phyloP scores from a whole-genome alignment of 2,113 vertebrate genomes.

The Pachyramphus minor region DNA sequence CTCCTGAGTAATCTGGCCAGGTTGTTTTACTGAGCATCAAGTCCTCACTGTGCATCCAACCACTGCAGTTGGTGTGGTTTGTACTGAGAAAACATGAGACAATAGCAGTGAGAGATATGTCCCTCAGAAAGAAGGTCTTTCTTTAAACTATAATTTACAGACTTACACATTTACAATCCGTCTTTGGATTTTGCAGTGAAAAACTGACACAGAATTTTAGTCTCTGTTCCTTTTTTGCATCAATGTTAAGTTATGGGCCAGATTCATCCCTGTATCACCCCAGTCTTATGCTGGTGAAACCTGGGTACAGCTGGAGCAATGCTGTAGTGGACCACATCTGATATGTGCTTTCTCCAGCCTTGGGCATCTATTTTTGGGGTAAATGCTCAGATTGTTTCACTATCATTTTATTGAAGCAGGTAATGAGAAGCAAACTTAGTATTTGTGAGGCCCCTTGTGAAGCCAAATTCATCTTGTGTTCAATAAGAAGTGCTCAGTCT shows the following conservation, averaged over 20 bases:
- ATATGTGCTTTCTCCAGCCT: background rate
- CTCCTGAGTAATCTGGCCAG: background rate
- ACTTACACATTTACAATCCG: background rate
- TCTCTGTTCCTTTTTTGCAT: background rate
- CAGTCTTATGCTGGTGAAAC: background rate
- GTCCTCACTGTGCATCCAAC: accelerated
- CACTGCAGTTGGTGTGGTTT: background rate
- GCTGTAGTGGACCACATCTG: background rate
- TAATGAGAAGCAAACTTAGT: background rate
- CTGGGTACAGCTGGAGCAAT: background rate
- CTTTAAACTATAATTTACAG: background rate
- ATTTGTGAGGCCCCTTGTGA: background rate
- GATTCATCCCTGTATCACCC: background rate
- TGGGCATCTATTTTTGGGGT: background rate
- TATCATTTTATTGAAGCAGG: background rate
- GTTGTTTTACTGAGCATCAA: background rate
- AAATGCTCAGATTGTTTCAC: background rate
- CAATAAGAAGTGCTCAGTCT: background rate
- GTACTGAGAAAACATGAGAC: background rate
- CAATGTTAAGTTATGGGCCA: accelerated
- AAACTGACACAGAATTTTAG: background rate
- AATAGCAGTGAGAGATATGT: background rate
- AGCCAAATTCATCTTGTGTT: background rate
- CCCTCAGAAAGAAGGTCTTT: background rate
- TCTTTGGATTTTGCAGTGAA: background rate